Evolutionary conservation across 2,797 vertebrate species (phyloP), one percentile per base, ranked within the genome.

Genomic region (Atherinosoma microstoma): DNA sequence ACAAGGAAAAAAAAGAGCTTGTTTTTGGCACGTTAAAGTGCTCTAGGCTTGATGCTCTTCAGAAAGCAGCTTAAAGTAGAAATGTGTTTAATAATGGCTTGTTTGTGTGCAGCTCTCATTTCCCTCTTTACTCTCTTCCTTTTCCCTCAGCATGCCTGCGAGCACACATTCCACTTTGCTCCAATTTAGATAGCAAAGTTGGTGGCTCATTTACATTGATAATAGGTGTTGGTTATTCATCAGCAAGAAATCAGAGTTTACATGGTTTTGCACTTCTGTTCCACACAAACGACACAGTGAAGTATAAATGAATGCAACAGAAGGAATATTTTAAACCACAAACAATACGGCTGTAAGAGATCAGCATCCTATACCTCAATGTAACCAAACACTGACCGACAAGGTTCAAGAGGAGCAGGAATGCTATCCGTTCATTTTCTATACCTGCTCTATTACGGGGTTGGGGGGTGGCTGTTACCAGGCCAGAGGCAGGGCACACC

Each of bases 21-120:
- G 79, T 92, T 92, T 91, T 90, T 92, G 84, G 87, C 86, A 88
- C 89, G 84, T 89, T 90, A 85, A 76, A 93, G 69, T 73, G 92
- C 93, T 93, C 35, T 16, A 89, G 93, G 94, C 89, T 74, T 56
- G 80, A 85, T 72, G 84, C 88, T 88, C 78, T 80, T 89, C 82
- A 86, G 82, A 92, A 88, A 90, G 89, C 78, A 77, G 84, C 89
- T 91, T 86, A 83, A 87, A 90, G 88, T 85, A 87, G 81, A 91
- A 87, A 89, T 75, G 82, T 85, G 84, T 85, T 91, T 87, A 91
- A 91, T 92, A 91, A 90, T 80, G 87, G 82, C 85, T 88, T 89
- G 87, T 86, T 88, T 90, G 87, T 87, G 85, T 76, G 82, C 84
- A 67, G 84, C 84, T 82, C 84, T 87, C 82, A 71, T 91, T 86